Conservation (phyloP, 2,888 invertebrate genomes). For the Nemapogon koenigi region DNA sequence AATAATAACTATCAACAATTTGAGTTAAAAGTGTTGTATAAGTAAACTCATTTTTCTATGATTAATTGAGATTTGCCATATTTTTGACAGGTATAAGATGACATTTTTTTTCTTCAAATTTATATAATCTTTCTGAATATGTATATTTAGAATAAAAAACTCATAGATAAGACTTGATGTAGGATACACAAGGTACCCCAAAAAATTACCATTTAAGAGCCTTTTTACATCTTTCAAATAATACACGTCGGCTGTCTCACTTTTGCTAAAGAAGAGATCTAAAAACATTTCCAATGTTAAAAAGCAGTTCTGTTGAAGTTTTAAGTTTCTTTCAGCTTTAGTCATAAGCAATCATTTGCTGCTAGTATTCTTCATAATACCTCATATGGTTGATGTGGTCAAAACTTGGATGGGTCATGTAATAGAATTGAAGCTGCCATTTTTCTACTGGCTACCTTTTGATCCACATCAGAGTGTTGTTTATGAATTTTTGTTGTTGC, state of each 20-base stretch:
- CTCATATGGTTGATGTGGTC: constrained; percentile 27
- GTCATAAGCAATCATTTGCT: constrained; percentile 38
- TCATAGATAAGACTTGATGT: too few species aligned
- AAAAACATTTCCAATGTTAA: too few species aligned
- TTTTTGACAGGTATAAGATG: too few species aligned
- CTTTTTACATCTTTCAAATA: background rate
- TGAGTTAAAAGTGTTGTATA: too few species aligned
- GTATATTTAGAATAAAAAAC: too few species aligned
- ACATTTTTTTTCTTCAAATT: too few species aligned
- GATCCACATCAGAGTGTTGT: constrained; percentile 28
- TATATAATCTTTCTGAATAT: too few species aligned
- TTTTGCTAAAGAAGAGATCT: background rate
- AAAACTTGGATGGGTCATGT: constrained; percentile 27
- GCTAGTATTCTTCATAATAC: constrained; percentile 30
- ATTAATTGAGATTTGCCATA: too few species aligned
- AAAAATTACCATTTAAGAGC: too few species aligned
- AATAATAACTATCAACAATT: too few species aligned
- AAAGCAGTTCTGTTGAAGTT: background rate
- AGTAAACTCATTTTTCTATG: too few species aligned
- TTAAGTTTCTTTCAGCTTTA: constrained; percentile 26
- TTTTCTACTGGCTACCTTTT: constrained; percentile 46
- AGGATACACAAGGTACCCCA: too few species aligned
- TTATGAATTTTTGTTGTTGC: constrained; percentile 26
- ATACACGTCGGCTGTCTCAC: background rate
- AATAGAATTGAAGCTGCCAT: constrained; percentile 29